These are phyloP conservation scores for rabbit (Oryctolagus cuniculus) DNA, from an alignment of 2,113 vertebrate species.

Conservation along the genomic window DNA sequence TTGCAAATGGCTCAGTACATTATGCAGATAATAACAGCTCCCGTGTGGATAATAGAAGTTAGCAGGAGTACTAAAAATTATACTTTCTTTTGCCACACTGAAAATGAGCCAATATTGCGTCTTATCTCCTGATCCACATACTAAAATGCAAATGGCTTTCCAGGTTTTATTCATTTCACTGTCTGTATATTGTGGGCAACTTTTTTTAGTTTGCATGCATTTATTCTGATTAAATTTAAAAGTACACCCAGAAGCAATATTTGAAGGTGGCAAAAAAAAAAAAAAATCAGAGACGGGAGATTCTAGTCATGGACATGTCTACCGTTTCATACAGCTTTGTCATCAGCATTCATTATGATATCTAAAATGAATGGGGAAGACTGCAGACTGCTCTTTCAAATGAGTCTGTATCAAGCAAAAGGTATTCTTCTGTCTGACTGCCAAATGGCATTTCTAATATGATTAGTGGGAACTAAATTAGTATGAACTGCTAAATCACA, in stretches of 20 bases:
- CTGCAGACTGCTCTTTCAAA: conserved; percentile 39
- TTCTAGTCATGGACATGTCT: not conserved
- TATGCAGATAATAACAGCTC: conserved; percentile 83
- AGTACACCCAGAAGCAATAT: conserved; percentile 33
- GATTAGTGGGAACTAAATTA: not conserved
- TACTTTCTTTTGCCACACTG: conserved; percentile 71
- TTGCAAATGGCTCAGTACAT: conserved; percentile 81
- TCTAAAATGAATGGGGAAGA: conserved; percentile 38
- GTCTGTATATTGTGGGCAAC: conserved; percentile 56
- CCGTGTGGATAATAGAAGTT: conserved; percentile 77
- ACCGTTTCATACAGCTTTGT: conserved; percentile 38
- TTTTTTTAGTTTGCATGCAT: conserved; percentile 19
- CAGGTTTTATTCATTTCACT: conserved; percentile 78
- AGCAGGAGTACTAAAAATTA: conserved; percentile 80
- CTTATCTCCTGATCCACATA: conserved; percentile 70
- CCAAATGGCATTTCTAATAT: not conserved
- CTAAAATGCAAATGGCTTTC: conserved; percentile 74
- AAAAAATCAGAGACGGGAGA: not conserved
- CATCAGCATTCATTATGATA: not conserved
- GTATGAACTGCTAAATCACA: not conserved
- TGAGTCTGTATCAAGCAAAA: conserved; percentile 42
- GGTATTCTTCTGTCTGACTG: not conserved
- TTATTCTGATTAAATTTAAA: conserved; percentile 72
- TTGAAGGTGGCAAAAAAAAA: conserved; percentile 14
- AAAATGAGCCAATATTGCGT: conserved; percentile 73